Evolutionary conservation across 2,113 vertebrate species (phyloP), one percentile per base, ranked within the genome.

Genomic region (Neolamprologus devosi): DNA sequence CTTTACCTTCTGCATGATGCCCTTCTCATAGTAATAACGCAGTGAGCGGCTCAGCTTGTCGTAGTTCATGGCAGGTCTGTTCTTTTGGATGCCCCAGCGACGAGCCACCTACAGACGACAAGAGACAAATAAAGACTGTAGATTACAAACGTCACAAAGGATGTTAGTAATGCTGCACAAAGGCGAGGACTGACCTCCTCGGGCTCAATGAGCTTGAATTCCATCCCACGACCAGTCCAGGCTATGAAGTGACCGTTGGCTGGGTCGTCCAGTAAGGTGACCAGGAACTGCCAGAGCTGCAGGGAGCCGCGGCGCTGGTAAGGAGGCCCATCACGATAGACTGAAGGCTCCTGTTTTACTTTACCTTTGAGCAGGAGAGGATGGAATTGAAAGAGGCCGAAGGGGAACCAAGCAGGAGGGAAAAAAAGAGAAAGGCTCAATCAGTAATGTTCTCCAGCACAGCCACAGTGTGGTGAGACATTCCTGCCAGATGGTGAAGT

Each of bases 41-140:
- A 99, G 97, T 4, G 98, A 99, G 54, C 98, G 98, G 94, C 98
- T 99, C 88, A 99, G 96, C 93, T 99, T 99, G 96, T 99, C 98
- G 0, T 99, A 99, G 95, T 99, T 99, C 98, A 99, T 99, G 68
- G 98, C 98, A 0, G 98, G 98, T 3, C 98, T 91, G 95, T 99
- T 99, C 94, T 99, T 99, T 96, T 99, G 98, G 94, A 99, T 97
- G 65, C 98, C 98, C 98, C 98, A 99, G 73, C 98, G 98, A 6
- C 98, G 97, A 12, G 98, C 98, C 53, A 99, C 98, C 98, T 99
- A 83, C 1, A 6, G 57, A 7, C 1, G 26, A 21, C 19, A 28
- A n/a, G 9, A 33, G n/a, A 60, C n/a, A n/a, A 28, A 53, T 6
- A 51, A 37, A 79, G 9, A 55, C 65, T 26, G 7, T 28, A 55